phyloP scores from a whole-genome alignment of 2,113 vertebrate genomes.

The Heterocephalus glaber region DNA sequence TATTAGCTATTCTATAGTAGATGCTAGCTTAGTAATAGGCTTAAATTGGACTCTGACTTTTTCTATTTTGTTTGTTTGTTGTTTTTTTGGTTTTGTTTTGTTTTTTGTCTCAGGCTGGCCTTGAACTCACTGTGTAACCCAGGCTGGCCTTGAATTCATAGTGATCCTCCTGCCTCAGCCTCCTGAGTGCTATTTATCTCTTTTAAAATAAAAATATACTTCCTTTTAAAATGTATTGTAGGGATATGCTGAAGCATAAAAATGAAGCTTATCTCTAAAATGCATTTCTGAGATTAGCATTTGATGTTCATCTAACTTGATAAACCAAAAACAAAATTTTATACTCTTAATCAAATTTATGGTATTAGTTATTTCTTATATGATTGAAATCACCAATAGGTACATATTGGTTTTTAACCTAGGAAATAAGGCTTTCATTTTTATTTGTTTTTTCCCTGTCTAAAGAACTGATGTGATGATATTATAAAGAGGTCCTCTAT shows the following conservation, averaged over 20 bases:
- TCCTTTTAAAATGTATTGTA: neutral
- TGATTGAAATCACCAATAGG: neutral
- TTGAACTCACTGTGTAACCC: too few relatives aligned
- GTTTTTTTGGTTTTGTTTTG: neutral
- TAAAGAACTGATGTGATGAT: neutral
- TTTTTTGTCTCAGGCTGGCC: neutral
- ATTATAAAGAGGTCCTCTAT: neutral
- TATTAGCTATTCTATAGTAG: neutral
- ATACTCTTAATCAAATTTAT: neutral
- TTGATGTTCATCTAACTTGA: conserved; percentile 30
- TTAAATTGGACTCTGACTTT: neutral
- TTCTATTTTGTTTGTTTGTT: too few relatives aligned
- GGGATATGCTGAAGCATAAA: neutral
- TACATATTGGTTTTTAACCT: neutral
- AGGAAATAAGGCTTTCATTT: neutral
- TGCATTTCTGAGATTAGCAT: neutral
- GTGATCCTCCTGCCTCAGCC: too few relatives aligned
- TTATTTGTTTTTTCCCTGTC: neutral
- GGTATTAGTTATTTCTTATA: neutral
- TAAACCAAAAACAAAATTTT: neutral
- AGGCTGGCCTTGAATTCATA: too few relatives aligned
- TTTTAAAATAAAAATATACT: neutral
- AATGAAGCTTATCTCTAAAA: neutral
- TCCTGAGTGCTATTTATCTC: too few relatives aligned
- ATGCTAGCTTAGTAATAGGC: neutral